These are phyloP conservation scores for Calliphora vomitoria DNA, from an alignment of 2,888 invertebrate species.

Conservation along the genomic window DNA sequence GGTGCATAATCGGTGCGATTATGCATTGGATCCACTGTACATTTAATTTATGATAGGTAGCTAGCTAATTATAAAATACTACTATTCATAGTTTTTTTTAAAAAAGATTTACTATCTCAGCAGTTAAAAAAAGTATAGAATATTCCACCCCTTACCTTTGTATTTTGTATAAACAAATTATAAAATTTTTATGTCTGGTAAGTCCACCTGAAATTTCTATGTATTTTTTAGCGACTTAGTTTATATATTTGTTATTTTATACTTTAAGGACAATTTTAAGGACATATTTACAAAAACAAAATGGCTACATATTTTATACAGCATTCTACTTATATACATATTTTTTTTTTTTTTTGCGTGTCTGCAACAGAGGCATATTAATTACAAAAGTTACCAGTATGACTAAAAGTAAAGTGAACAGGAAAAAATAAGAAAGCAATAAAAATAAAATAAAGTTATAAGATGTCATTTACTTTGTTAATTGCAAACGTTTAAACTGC, in stretches of 20 bases:
- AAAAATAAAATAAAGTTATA: constrained; percentile 61
- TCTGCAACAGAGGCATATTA: constrained; percentile 73
- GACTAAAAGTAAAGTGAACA: neutral
- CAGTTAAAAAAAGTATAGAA: too few species aligned
- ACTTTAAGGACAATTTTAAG: neutral
- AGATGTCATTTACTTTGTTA: constrained; percentile 78
- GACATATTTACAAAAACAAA: neutral
- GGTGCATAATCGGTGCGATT: too few species aligned
- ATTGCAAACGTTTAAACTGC: constrained; percentile 77
- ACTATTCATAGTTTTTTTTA: too few species aligned
- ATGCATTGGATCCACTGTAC: too few species aligned
- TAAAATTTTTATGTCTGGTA: neutral
- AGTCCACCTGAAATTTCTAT: neutral
- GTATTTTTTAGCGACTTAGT: neutral
- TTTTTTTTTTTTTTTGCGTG: constrained; percentile 43
- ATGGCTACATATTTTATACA: constrained; percentile 21
- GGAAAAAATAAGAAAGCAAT: neutral
- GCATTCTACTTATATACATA: neutral
- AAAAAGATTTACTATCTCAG: too few species aligned
- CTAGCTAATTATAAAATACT: too few species aligned
- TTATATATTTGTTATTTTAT: neutral
- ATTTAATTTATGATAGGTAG: too few species aligned
- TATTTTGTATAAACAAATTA: too few species aligned
- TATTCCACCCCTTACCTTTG: too few species aligned
- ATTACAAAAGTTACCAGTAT: constrained; percentile 75